Conservation (phyloP, 2,888 invertebrate species). For the Halocaridina rubra region DNA sequence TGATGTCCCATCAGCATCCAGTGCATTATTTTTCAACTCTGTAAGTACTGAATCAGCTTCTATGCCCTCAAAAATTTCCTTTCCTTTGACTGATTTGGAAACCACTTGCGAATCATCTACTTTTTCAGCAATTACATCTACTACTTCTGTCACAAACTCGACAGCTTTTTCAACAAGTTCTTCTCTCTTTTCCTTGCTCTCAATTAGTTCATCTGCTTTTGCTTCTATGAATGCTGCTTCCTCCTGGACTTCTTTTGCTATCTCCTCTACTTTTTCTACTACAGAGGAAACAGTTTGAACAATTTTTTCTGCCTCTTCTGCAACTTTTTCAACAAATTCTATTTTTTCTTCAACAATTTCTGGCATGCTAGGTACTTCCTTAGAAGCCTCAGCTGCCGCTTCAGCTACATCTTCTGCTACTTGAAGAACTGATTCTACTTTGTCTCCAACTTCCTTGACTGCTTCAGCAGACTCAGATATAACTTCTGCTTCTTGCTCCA, state of each 20-base stretch:
- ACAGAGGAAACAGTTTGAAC: conserved; percentile 5
- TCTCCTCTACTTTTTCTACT: conserved; percentile 30
- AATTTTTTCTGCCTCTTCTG: conserved; percentile 24
- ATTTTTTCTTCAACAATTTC: conserved; percentile 12
- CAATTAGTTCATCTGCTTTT: not conserved
- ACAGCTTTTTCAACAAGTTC: conserved; percentile 10
- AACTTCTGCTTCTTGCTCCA: not conserved
- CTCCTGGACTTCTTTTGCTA: conserved; percentile 9
- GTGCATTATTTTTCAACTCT: too few species aligned
- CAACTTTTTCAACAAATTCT: not conserved
- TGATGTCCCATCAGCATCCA: too few species aligned
- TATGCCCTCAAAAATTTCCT: not conserved
- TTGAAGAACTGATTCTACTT: not conserved
- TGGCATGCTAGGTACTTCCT: not conserved
- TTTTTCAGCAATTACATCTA: not conserved
- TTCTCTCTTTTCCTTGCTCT: conserved; percentile 17
- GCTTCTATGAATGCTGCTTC: not conserved
- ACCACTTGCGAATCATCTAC: not conserved
- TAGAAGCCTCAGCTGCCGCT: not conserved
- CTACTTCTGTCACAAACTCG: not conserved
- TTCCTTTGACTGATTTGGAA: not conserved
- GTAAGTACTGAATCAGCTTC: not conserved
- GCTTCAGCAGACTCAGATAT: not conserved
- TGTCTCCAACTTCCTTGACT: conserved; percentile 11
- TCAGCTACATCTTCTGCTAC: not conserved